These are phyloP conservation scores for Pseudopodoces humilis DNA, from an alignment of 2,113 vertebrate species.

Conservation along the genomic window DNA sequence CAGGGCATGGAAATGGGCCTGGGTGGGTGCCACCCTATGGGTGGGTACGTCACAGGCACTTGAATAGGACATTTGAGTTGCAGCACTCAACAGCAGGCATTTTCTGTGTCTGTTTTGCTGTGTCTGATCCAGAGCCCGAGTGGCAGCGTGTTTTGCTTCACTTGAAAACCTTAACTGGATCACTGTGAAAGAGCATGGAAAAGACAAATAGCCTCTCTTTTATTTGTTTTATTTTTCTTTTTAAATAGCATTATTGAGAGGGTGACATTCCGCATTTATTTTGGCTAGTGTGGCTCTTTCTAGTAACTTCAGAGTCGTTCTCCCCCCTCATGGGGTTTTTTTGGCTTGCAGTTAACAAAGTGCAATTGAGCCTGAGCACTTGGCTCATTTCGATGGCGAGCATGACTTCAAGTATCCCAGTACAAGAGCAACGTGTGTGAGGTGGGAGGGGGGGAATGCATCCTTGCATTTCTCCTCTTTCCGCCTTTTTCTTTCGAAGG, in stretches of 20 bases:
- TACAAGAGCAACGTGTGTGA: background rate
- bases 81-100: background rate
- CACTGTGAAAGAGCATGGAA: background rate
- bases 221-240: background rate
- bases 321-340: background rate
- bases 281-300: background rate
- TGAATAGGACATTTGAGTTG: background rate
- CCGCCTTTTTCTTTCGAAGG: background rate
- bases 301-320: background rate
- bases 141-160: background rate
- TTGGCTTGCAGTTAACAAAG: background rate
- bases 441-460: background rate
- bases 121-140: background rate
- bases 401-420: background rate
- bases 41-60: rapidly evolving
- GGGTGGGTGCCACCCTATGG: background rate
- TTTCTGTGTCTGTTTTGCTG: background rate
- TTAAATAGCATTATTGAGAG: background rate
- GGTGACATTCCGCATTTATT: background rate
- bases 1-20: rapidly evolving
- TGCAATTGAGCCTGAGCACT: background rate
- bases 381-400: rapidly evolving
- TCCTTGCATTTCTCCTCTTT: background rate
- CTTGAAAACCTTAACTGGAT: background rate
- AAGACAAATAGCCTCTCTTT: background rate